Evolutionary conservation across 2,113 vertebrate genomes (phyloP).

Genomic region (Cromileptes altivelis): DNA sequence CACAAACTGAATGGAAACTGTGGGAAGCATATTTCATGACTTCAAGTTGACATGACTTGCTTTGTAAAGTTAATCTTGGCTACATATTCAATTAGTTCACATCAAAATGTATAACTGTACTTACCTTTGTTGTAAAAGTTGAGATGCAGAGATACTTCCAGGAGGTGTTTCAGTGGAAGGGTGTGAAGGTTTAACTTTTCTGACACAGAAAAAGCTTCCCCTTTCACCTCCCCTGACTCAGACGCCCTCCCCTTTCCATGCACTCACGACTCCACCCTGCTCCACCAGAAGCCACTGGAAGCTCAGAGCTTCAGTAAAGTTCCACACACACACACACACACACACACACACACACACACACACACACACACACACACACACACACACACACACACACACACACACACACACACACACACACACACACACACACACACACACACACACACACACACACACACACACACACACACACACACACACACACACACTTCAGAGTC

Average conservation of each 20-base stretch:
- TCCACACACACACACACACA: not conserved
- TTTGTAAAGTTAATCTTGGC: not conserved
- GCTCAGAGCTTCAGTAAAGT: not conserved
- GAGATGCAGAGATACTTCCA: conserved; percentile 62
- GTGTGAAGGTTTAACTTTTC: conserved; percentile 78
- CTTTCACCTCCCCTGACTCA: conserved; percentile 41
- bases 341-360: too few species aligned
- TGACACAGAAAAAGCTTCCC: conserved; percentile 29
- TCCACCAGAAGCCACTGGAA: conserved; percentile 12
- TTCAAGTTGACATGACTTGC: not conserved
- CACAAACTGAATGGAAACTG: not conserved
- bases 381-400: too few species aligned
- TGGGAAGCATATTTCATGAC: conserved; percentile 2
- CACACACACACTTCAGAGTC: not conserved
- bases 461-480: not conserved
- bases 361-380: not conserved
- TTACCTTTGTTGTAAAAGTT: conserved; percentile 71
- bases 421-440: too few species aligned
- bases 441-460: too few species aligned
- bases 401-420: too few species aligned
- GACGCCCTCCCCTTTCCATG: conserved; percentile 40
- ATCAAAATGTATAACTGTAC: conserved; percentile 1
- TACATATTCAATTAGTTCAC: not conserved
- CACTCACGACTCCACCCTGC: conserved; percentile 62
- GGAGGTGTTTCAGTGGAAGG: conserved; percentile 49